These are phyloP conservation scores for Bubo scandiacus DNA, from an alignment of 2,113 vertebrate genomes.

Conservation along the genomic window DNA sequence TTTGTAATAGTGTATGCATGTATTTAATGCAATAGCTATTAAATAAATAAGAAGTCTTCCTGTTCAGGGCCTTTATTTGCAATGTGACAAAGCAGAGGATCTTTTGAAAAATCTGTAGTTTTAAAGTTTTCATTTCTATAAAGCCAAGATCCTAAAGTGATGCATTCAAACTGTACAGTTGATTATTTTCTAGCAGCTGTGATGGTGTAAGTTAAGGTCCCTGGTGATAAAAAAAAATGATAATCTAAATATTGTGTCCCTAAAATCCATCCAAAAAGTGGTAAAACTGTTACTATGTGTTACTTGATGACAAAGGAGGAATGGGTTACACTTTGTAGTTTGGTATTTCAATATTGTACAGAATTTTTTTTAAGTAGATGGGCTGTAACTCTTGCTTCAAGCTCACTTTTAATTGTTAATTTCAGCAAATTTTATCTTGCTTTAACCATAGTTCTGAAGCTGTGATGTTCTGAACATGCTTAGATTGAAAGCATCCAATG, in stretches of 20 bases:
- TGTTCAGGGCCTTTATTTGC: background rate
- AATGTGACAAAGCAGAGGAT: background rate
- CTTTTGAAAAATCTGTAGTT: background rate
- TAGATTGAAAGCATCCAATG: constrained; percentile 24
- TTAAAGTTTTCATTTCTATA: background rate
- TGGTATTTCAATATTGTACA: background rate
- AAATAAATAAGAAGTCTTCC: background rate
- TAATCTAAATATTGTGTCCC: background rate
- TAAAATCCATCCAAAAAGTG: background rate
- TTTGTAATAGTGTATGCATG: background rate
- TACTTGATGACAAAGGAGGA: background rate
- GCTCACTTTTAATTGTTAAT: background rate
- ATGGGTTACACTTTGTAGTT: background rate
- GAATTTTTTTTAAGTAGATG: background rate
- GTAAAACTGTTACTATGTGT: background rate
- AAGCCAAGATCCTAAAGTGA: background rate
- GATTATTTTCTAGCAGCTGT: background rate
- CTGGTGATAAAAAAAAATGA: background rate
- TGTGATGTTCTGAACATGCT: background rate
- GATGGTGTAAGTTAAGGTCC: background rate
- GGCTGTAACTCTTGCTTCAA: background rate
- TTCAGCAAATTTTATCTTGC: background rate
- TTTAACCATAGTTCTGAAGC: background rate
- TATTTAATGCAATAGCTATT: background rate
- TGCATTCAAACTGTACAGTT: background rate